These are phyloP conservation scores for Leuciscus idus DNA, from an alignment of 2,113 vertebrate species.

Conservation along the genomic window DNA sequence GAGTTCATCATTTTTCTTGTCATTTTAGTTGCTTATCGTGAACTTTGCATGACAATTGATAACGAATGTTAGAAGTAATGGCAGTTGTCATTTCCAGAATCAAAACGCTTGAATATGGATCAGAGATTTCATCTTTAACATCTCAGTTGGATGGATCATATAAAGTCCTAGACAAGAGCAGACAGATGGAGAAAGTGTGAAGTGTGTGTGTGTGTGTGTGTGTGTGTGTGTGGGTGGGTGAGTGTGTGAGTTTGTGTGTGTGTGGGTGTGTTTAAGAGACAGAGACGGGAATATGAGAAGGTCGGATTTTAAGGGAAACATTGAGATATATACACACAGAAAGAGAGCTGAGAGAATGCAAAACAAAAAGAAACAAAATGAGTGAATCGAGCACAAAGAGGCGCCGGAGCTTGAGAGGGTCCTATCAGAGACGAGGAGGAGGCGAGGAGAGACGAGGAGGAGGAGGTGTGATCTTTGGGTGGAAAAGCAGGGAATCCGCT, in stretches of 20 bases:
- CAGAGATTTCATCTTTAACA: neutral
- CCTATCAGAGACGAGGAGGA: constrained; percentile 54
- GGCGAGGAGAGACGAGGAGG: constrained; percentile 29
- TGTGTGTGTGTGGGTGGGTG: neutral
- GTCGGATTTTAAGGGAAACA: constrained; percentile 34
- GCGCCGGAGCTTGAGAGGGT: constrained; percentile 18
- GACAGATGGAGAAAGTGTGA: constrained; percentile 50
- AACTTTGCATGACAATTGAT: neutral
- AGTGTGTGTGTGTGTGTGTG: constrained; percentile 19
- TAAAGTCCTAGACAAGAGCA: constrained; percentile 20
- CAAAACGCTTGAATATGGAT: neutral
- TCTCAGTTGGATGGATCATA: constrained; percentile 1
- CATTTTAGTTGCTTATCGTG: neutral
- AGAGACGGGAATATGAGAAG: neutral
- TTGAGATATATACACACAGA: constrained; percentile 7
- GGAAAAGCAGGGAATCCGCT: constrained; percentile 35
- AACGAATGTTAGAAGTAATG: neutral
- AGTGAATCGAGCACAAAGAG: constrained; percentile 29
- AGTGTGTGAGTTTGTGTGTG: constrained; percentile 13
- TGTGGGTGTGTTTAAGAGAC: constrained; percentile 45
- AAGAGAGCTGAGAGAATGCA: constrained; percentile 59
- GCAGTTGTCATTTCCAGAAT: neutral
- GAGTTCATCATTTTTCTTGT: neutral
- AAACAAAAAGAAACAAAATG: constrained; percentile 67
- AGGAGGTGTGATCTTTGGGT: constrained; percentile 54